These are phyloP conservation scores for Dynastes maya DNA, from an alignment of 2,888 invertebrate genomes.

Conservation along the genomic window DNA sequence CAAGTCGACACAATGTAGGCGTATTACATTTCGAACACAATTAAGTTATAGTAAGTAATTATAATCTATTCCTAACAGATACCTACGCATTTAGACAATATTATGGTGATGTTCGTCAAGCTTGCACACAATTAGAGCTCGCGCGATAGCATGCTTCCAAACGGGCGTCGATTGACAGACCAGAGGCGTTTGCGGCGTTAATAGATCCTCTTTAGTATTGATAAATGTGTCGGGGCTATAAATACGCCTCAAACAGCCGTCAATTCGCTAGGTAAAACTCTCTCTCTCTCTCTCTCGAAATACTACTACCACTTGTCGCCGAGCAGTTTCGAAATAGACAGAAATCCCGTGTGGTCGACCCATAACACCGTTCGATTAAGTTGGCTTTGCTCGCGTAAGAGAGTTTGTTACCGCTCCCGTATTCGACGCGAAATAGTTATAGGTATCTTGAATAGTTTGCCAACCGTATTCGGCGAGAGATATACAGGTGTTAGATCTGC, in stretches of 20 bases:
- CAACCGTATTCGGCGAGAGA: no score
- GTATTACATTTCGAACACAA: no score
- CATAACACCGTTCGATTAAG: constrained; percentile 20
- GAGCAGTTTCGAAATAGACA: constrained; percentile 24
- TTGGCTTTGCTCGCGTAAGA: constrained; percentile 8
- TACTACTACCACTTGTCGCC: constrained; percentile 1
- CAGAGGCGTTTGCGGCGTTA: constrained; percentile 5
- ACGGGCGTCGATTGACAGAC: constrained; percentile 12
- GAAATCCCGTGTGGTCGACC: constrained; percentile 25
- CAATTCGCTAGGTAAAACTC: constrained; percentile 1
- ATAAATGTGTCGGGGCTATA: constrained; percentile 32
- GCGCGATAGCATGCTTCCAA: background rate
- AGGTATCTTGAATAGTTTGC: no score
- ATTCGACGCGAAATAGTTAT: background rate
- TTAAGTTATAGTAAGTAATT: background rate
- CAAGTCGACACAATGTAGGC: no score
- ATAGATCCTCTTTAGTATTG: constrained; percentile 19
- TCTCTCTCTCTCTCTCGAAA: constrained; percentile 1
- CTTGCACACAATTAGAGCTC: background rate
- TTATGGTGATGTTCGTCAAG: background rate
- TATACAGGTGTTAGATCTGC: no score
- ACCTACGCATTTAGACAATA: background rate
- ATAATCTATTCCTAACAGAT: constrained; percentile 5
- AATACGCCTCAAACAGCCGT: constrained; percentile 26
- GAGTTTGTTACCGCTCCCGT: background rate